Base-by-base conservation (phyloP, 2,113 vertebrate species). In the Mystacornis crossleyi region DNA sequence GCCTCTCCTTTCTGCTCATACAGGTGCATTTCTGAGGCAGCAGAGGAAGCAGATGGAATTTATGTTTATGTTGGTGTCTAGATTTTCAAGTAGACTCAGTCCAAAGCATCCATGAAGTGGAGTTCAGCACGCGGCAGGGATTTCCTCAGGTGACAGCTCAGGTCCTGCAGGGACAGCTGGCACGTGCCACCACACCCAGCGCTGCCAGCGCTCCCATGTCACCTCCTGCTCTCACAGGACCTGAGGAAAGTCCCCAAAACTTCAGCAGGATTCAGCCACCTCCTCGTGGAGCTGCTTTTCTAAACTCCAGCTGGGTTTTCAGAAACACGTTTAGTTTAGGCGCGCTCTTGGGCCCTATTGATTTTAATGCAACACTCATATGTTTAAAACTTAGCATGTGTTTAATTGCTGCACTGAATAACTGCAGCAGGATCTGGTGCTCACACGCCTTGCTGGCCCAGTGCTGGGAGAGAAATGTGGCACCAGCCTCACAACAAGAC, bases 301-400 rank as follows among this genome's bases (percentile, higher is more conserved):
- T 43, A 45, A 88, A 78, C 75, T 86, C 74, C 85, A 94, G 71
- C 85, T 94, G 95, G 84, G 74, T 48, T 94, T 86, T 77, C 25
- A 70, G 87, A 66, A 48, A 54, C 38, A n/a, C 0, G 1, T 38
- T 90, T 66, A 14, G 51, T 48, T 92, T 24, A 88, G 81, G 71
- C 0, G 10, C 0, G 54, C 87, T 95, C 93, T 58, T 85, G 89
- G 90, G 87, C 81, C 86, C 77, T 24, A 65, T 70, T 77, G 93
- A 82, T 90, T 91, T 95, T 72, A 91, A 80, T 85, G 81, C 45
- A 89, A 61, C 81, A 51, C 89, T 91, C 53, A 25, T 29, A 23
- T 10, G 54, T 78, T 90, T 55, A 53, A 90, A 93, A 90, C 69
- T 90, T 78, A 78, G 79, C 71, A 38, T 8, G 74, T 88, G 90